phyloP scores from a whole-genome alignment of 2,113 vertebrate species.

The Gymnogyps californianus region DNA sequence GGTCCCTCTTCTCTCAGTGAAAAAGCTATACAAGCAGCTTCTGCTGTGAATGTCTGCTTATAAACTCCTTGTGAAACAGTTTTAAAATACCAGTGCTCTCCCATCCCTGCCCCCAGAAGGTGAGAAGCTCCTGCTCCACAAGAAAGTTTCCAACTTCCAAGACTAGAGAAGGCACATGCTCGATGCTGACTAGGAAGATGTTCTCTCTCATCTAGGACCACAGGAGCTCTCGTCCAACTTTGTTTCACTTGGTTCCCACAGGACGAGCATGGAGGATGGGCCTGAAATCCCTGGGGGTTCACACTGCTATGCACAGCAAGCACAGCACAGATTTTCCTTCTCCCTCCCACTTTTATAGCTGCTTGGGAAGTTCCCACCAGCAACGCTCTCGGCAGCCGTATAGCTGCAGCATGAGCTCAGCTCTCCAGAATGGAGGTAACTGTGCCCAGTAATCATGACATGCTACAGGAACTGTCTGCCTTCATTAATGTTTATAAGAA shows the following conservation, averaged over 20 bases:
- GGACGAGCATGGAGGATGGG: rapidly evolving
- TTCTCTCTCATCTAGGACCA: background rate
- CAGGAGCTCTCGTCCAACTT: background rate
- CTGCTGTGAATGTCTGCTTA: background rate
- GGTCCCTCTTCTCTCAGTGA: background rate
- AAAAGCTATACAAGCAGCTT: background rate
- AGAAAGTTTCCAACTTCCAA: background rate
- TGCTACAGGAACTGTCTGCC: background rate
- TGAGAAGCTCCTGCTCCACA: background rate
- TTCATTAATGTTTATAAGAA: background rate
- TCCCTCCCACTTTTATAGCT: background rate
- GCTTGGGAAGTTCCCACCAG: background rate
- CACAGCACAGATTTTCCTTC: background rate
- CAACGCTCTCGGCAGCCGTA: background rate
- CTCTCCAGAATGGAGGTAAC: background rate
- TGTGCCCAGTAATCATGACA: rapidly evolving
- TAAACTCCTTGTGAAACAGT: background rate
- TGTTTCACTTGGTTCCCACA: background rate
- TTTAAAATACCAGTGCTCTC: background rate
- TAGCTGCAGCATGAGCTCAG: background rate
- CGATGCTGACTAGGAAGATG: background rate
- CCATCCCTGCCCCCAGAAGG: background rate
- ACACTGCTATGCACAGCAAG: background rate
- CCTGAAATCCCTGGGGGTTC: background rate
- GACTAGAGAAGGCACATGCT: background rate